These are phyloP conservation scores for Vimba vimba DNA, from an alignment of 2,113 vertebrate species.

Conservation along the genomic window DNA sequence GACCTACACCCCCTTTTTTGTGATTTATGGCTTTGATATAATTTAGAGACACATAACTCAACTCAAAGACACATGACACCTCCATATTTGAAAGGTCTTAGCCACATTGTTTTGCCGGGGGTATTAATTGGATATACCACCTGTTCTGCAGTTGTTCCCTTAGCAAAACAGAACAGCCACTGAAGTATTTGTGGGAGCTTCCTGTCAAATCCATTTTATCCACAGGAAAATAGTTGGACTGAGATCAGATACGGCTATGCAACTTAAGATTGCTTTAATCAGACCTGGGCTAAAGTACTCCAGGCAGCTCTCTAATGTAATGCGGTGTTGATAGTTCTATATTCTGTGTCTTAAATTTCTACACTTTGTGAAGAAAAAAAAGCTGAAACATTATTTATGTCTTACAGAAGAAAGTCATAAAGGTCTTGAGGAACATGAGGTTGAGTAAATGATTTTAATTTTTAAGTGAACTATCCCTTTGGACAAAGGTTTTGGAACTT, in stretches of 20 bases:
- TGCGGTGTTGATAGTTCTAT: not conserved
- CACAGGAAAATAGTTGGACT: not conserved
- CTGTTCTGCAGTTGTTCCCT: constrained; percentile 65
- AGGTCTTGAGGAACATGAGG: not conserved
- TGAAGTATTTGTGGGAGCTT: constrained; percentile 13
- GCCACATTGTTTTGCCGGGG: constrained; percentile 59
- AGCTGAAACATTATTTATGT: not conserved
- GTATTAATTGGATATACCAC: constrained; percentile 71
- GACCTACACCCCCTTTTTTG: not conserved
- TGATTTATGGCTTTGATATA: constrained; percentile 36
- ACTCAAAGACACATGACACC: constrained; percentile 34
- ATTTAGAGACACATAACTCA: constrained; percentile 35
- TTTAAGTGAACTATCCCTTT: not conserved
- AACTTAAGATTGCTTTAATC: not conserved
- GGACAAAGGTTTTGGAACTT: not conserved
- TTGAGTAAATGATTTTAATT: not conserved
- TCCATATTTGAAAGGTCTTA: constrained; percentile 53
- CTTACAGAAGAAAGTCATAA: not conserved
- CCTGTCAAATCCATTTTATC: constrained; percentile 4
- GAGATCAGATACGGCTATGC: not conserved
- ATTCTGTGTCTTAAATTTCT: not conserved
- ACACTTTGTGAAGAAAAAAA: not conserved
- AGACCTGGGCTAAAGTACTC: not conserved
- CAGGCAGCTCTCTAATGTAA: not conserved
- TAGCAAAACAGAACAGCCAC: constrained; percentile 28